Evolutionary conservation across 2,113 vertebrate genomes (phyloP).

Genomic region (Psephotus haematonotus): DNA sequence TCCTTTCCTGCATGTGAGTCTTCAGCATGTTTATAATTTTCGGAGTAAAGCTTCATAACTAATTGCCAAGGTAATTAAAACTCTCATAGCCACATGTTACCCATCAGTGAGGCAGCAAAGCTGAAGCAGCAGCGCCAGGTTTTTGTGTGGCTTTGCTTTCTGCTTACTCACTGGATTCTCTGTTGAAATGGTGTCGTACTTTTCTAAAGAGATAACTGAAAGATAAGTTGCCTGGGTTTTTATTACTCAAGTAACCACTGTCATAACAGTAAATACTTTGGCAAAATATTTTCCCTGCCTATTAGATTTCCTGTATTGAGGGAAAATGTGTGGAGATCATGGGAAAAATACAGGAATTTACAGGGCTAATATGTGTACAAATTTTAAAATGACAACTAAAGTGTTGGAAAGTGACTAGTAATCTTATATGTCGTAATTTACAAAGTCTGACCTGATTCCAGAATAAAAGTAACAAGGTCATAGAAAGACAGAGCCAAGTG

Average conservation of each 20-base stretch:
- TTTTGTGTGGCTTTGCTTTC: not conserved
- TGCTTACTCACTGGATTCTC: not conserved
- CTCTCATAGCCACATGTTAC: not conserved
- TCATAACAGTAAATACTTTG: not conserved
- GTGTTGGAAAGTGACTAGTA: not conserved
- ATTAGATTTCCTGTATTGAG: not conserved
- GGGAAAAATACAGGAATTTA: not conserved
- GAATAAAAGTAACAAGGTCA: not conserved
- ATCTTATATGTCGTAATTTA: not conserved
- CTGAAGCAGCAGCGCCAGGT: not conserved
- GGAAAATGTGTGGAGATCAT: not conserved
- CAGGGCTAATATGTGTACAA: not conserved
- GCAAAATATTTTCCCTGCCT: not conserved
- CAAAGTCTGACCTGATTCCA: not conserved
- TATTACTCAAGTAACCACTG: not conserved
- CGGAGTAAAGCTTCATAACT: constrained; percentile 10
- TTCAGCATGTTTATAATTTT: not conserved
- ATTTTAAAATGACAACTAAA: not conserved
- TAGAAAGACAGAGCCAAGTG: not conserved
- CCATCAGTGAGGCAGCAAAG: constrained; percentile 1
- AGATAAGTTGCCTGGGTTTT: not conserved
- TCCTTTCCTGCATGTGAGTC: not conserved
- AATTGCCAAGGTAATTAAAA: constrained; percentile 43
- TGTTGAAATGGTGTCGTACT: not conserved
- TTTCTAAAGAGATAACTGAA: not conserved